phyloP scores from a whole-genome alignment of 2,113 vertebrate species.

The Puntigrus tetrazona region DNA sequence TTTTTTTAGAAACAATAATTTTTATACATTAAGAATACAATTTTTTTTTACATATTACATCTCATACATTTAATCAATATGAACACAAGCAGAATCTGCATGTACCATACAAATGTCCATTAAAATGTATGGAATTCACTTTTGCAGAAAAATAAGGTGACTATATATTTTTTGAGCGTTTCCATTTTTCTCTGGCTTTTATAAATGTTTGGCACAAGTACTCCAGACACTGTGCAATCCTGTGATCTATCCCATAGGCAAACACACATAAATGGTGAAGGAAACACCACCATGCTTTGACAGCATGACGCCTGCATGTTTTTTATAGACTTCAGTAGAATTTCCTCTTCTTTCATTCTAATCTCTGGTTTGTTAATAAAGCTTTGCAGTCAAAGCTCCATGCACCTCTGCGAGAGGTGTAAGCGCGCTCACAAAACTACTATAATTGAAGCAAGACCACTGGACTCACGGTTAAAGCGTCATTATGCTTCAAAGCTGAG shows the following conservation, averaged over 20 bases:
- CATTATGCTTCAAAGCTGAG: slow-evolving; percentile 41
- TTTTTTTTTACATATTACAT: too few relatives aligned
- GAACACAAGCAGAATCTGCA: too few relatives aligned
- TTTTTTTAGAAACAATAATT: too few relatives aligned
- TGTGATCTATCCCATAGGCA: not conserved
- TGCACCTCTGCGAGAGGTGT: slow-evolving; percentile 60
- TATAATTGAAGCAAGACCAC: slow-evolving; percentile 66
- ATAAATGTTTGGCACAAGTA: not conserved
- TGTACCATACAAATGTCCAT: too few relatives aligned
- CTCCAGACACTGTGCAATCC: not conserved
- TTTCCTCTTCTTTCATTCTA: slow-evolving; percentile 67
- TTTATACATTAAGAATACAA: too few relatives aligned
- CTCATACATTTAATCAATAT: too few relatives aligned
- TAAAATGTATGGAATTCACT: too few relatives aligned
- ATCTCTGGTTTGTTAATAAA: slow-evolving; percentile 63
- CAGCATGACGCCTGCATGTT: slow-evolving; percentile 15
- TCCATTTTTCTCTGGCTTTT: not conserved
- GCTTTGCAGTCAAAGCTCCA: slow-evolving; percentile 59
- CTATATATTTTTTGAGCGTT: too few relatives aligned
- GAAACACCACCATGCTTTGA: slow-evolving; percentile 14
- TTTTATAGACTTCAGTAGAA: slow-evolving; percentile 58
- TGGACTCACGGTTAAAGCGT: slow-evolving; percentile 52
- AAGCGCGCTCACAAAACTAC: slow-evolving; percentile 61
- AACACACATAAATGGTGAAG: not conserved
- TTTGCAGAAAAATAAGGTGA: too few relatives aligned